Evolutionary conservation across 2,113 vertebrate species (phyloP), one percentile per base, ranked within the genome.

Genomic region (Motacilla alba): DNA sequence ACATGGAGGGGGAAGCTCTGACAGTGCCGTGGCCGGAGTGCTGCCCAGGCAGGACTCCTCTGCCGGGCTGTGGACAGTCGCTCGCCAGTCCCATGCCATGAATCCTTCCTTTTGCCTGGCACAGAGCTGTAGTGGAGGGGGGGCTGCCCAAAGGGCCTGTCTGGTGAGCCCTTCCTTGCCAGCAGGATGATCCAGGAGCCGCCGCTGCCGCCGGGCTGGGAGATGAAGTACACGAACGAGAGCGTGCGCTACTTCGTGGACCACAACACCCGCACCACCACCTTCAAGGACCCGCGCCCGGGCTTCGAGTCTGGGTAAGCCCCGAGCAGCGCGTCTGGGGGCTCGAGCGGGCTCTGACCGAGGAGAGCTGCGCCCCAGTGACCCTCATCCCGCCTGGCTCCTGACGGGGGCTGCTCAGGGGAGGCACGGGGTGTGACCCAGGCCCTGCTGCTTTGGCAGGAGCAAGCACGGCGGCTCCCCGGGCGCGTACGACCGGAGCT

Each of bases 151-250:
- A 17, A 4, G 50, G 43, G 33, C 27, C 59, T 5, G 23, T 53
- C 16, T 11, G 0, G 22, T 67, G 70, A 77, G 55, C n/a, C 37
- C 6, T 28, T 24, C 53, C 73, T 49, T 56, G 59, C 19, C 88
- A 86, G 60, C 97, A 99, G 99, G 97, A 99, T 99, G 99, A 99
- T 99, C 97, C 99, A 99, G 98, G 99, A 99, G 95, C 99, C 99
- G 33, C 99, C 99, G 6, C 96, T 99, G 97, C 99, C 99, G 6
- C 99, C 99, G 3, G 99, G 99, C 89, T 99, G 99, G 99, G 99
- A 99, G 98, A 99, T 99, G 99, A 99, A 99, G 95, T 99, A 99
- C 97, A 99, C 99, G 13, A 98, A 98, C 0, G 99, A 99, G 97
- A 99, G 99, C 8, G 99, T 99, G 84, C 98, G 99, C 70, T 99